Evolutionary conservation across 2,888 invertebrate species (phyloP).

Genomic region (Coenonympha glycerion): DNA sequence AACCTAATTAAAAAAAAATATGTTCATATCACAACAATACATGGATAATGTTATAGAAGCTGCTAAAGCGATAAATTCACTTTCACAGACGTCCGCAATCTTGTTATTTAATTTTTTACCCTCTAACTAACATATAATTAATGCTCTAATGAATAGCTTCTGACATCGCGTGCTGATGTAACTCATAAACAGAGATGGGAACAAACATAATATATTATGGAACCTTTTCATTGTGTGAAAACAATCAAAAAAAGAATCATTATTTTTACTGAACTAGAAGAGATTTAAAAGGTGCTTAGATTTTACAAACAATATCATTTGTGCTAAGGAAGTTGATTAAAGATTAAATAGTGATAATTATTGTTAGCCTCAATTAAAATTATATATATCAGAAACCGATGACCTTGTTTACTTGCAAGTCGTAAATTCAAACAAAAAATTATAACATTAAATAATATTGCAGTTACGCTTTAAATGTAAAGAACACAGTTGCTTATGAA

Average conservation of each 20-base stretch:
- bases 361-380: too few species aligned
- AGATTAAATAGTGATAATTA: neutral
- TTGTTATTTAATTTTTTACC: too few species aligned
- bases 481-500: too few species aligned
- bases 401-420: too few species aligned
- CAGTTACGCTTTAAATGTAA: too few species aligned
- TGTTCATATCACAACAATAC: too few species aligned
- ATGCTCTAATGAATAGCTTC: constrained; percentile 20
- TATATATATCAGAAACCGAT: neutral
- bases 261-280: neutral
- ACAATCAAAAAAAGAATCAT: neutral
- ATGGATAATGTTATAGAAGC: too few species aligned
- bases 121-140: constrained; percentile 27
- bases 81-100: too few species aligned
- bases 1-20: too few species aligned
- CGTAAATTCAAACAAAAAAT: too few species aligned
- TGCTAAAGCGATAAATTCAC: too few species aligned
- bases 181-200: constrained; percentile 5
- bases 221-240: neutral
- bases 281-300: neutral
- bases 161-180: constrained; percentile 15
- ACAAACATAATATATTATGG: neutral
- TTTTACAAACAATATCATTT: neutral
- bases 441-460: too few species aligned
- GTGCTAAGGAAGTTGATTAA: neutral